Evolutionary conservation across 2,888 invertebrate species (phyloP), one percentile per base, ranked within the genome.

Genomic region (Conistra vaccinii): DNA sequence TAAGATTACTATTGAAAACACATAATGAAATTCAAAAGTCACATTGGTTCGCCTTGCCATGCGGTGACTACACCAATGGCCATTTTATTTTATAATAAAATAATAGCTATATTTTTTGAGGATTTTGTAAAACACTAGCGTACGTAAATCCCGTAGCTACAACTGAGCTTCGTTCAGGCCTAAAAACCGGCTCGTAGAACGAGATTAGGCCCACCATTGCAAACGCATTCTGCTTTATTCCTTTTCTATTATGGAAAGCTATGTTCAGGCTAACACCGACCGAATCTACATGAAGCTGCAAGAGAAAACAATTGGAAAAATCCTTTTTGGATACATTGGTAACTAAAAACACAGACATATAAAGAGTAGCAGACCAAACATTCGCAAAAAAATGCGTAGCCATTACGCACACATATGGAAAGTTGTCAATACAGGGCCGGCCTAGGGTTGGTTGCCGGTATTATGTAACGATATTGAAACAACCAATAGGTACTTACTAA

Each of bases 281-380:
- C 32, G 57, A 74, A 81, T 74, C 2, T 75, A 63, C 53, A 75
- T 75, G 57, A 68, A 81, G 39, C n/a, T 74, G 26, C 17, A 66
- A 17, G 39, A 35, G 42, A 42, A 65, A 67, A 68, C 5, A 45
- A 32, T 45, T 12, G 9, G 20, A n/a, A 51, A 61, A 55, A 12
- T 23, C 10, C 6, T 23, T 51, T 70, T 69, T 39, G 35, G 23
- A 26, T 23, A 57, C 14, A 26, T 26, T 69, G 26, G 7, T 23
- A 29, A n/a, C 7, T 10, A 26, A 53, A n/a, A n/a, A n/a, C n/a
- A n/a, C n/a, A n/a, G n/a, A n/a, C n/a, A n/a, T n/a, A n/a, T n/a
- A n/a, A n/a, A n/a, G n/a, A n/a, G n/a, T n/a, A n/a, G n/a, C n/a
- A n/a, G n/a, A n/a, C n/a, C n/a, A n/a, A n/a, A n/a, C n/a, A n/a